Conservation (phyloP, 2,888 invertebrate species). For the Ichneumoninae sp. region DNA sequence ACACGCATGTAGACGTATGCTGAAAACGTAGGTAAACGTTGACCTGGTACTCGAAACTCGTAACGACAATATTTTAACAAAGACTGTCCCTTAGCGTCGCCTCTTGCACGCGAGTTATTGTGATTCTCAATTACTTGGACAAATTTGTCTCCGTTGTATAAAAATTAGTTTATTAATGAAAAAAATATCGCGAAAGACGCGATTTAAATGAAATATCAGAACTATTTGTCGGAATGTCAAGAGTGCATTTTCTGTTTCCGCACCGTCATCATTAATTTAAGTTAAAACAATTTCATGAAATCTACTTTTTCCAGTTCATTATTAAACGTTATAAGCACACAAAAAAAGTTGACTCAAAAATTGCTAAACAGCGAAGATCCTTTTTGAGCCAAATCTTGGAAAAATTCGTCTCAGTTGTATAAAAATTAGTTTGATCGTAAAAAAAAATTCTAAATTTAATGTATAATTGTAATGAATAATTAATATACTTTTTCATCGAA, state of each 20-base stretch:
- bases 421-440: neutral
- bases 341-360: neutral
- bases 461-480: too few relatives aligned
- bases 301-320: neutral
- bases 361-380: neutral
- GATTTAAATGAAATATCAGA: neutral
- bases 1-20: conserved; percentile 2
- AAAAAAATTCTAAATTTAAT: too few relatives aligned
- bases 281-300: neutral
- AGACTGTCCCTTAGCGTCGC: neutral
- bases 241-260: neutral
- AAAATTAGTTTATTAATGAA: neutral
- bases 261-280: neutral
- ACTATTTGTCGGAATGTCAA: neutral
- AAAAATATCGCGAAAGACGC: neutral
- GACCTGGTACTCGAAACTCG: neutral
- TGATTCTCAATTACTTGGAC: conserved; percentile 18
- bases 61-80: conserved; percentile 45
- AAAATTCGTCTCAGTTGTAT: neutral
- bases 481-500: too few relatives aligned
- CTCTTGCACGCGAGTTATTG: conserved; percentile 5
- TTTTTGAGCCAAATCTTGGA: neutral
- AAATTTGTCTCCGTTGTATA: neutral
- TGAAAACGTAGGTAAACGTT: conserved; percentile 32
- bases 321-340: too few relatives aligned